Evolutionary conservation across 2,888 invertebrate genomes (phyloP).

Genomic region (Venusia cambrica): DNA sequence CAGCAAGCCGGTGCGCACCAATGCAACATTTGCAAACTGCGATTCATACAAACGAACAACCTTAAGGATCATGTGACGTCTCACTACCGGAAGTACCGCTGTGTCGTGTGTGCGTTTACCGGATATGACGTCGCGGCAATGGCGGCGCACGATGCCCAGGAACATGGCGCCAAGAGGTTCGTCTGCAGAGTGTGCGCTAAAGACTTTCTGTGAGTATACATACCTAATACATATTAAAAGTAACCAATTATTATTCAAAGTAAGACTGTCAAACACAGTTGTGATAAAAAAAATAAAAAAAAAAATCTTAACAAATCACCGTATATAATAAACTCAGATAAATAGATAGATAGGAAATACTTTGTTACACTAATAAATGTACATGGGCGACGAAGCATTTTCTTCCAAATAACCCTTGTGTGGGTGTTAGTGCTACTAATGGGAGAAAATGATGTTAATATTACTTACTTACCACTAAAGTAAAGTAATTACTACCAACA

Average conservation of each 20-base stretch:
- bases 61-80: constrained; percentile 10
- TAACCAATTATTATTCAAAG: not conserved
- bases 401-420: no score
- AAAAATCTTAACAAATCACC: no score
- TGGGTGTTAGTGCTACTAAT: no score
- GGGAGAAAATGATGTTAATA: no score
- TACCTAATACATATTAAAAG: not conserved
- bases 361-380: no score
- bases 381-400: no score
- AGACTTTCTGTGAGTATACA: constrained; percentile 14
- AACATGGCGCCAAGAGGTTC: constrained; percentile 15
- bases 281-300: no score
- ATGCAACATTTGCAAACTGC: constrained; percentile 15
- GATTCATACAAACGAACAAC: constrained; percentile 11
- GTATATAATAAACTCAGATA: no score
- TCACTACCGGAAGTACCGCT: constrained; percentile 16
- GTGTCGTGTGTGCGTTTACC: constrained; percentile 8
- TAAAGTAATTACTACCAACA: no score
- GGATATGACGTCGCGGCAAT: constrained; percentile 11
- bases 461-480: no score
- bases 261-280: no score
- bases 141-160: constrained; percentile 18
- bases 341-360: no score
- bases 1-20: constrained; percentile 12
- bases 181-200: constrained; percentile 10